Percentiles rank a stretch among this genome's conserved stretches.
phyloP scores from a whole-genome alignment of 2,797 vertebrate species.

The Hafferia zeledoni region DNA sequence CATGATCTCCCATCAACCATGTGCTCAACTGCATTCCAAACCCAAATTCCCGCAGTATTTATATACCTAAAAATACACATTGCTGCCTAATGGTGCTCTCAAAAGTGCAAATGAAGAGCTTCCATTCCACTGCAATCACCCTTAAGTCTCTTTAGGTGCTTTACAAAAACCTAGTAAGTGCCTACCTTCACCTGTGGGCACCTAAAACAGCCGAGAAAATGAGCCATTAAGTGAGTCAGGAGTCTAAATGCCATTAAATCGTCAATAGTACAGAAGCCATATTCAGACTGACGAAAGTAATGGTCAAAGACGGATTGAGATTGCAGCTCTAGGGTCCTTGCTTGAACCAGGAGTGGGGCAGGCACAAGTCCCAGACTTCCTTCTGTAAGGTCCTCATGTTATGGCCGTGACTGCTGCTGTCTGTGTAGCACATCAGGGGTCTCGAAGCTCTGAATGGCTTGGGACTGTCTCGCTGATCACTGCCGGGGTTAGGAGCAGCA shows the following conservation, averaged over 20 bases:
- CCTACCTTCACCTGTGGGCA: neutral
- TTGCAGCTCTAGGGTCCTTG: neutral
- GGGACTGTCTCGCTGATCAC: neutral
- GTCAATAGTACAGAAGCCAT: rapidly evolving
- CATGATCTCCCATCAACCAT: neutral
- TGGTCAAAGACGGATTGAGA: neutral
- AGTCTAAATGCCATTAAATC: neutral
- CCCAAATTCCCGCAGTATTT: neutral
- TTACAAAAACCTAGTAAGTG: neutral
- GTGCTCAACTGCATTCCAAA: neutral
- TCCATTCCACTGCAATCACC: neutral
- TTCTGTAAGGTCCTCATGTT: neutral
- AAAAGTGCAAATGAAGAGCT: neutral
- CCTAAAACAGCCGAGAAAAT: neutral
- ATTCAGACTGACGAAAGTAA: neutral
- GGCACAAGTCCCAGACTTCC: neutral
- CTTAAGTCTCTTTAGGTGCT: neutral
- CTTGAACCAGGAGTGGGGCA: neutral
- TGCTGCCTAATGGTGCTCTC: neutral
- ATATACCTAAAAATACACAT: neutral
- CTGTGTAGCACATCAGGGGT: neutral
- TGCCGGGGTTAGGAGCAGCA: neutral
- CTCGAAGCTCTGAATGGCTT: neutral
- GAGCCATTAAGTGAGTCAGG: neutral
- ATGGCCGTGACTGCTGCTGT: neutral